Evolutionary conservation across 2,113 vertebrate species (phyloP).

Genomic region (Spea multiplicata): DNA sequence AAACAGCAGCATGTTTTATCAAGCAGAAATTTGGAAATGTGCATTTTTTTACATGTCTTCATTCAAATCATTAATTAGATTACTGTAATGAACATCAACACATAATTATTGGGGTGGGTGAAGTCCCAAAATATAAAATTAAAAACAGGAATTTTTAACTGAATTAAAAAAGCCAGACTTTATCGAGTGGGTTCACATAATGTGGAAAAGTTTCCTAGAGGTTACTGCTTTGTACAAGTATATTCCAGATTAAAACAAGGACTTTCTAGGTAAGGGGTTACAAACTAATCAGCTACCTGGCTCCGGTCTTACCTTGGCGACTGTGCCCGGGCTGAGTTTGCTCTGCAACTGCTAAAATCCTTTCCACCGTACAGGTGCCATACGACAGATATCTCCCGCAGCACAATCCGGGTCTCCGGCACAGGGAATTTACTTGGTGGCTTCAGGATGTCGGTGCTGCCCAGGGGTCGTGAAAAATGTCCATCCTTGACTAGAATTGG

Average conservation of each 20-base stretch:
- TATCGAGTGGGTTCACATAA: too few species aligned
- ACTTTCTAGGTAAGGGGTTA: not conserved
- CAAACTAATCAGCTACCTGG: not conserved
- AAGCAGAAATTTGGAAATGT: too few species aligned
- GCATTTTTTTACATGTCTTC: too few species aligned
- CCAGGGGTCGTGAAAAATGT: conserved; percentile 80
- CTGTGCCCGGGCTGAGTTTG: conserved; percentile 50
- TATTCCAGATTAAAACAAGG: not conserved
- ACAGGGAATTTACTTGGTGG: conserved; percentile 81
- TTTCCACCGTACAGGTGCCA: conserved; percentile 90
- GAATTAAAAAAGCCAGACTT: too few species aligned
- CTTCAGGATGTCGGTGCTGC: conserved; percentile 81
- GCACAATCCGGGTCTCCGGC: conserved; percentile 79
- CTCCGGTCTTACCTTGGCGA: conserved; percentile 55
- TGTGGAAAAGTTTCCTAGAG: too few species aligned
- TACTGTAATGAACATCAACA: too few species aligned
- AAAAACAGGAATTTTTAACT: too few species aligned
- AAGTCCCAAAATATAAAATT: too few species aligned
- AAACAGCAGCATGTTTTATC: too few species aligned
- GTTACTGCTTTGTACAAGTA: not conserved
- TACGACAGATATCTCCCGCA: conserved; percentile 82
- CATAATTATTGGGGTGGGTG: too few species aligned
- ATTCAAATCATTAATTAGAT: too few species aligned
- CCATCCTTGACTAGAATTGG: conserved; percentile 75
- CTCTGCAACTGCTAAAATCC: conserved; percentile 73